A percentile compares a stretch with the other conserved stretches of the same genome.
These are phyloP conservation scores for Callospermophilus lateralis DNA, from an alignment of 2,113 vertebrate species.

Conservation along the genomic window DNA sequence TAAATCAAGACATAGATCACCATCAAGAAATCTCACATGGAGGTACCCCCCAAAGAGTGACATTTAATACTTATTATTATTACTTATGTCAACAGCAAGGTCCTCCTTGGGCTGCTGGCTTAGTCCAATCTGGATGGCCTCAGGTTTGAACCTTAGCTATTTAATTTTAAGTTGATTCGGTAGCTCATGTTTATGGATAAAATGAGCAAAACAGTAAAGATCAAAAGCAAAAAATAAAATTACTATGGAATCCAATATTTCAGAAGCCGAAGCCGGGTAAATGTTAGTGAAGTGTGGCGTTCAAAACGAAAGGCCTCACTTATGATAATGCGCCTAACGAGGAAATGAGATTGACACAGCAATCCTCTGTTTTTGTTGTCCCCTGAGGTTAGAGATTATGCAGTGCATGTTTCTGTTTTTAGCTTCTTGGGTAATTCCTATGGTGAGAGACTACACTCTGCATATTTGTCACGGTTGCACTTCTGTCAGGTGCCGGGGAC, in stretches of 20 bases:
- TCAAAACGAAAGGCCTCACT: conserved; percentile 85
- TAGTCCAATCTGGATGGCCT: conserved; percentile 81
- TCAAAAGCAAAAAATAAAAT: conserved; percentile 88
- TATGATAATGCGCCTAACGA: conserved; percentile 88
- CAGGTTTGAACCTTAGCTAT: conserved; percentile 85
- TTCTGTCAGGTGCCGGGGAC: conserved; percentile 84
- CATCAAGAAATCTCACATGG: neutral
- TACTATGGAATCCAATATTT: conserved; percentile 87
- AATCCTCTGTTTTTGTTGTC: conserved; percentile 87
- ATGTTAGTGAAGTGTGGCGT: conserved; percentile 86
- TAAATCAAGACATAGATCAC: neutral
- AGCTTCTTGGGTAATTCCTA: conserved; percentile 89
- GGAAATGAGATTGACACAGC: conserved; percentile 90
- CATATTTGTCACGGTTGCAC: conserved; percentile 87
- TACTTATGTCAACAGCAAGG: neutral
- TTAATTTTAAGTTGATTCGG: conserved; percentile 87
- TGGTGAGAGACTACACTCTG: conserved; percentile 87
- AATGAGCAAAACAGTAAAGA: conserved; percentile 87
- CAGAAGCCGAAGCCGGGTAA: conserved; percentile 85
- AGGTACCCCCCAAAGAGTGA: conserved; percentile 6
- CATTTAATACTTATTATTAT: neutral
- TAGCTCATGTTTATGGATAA: conserved; percentile 89
- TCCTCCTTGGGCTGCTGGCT: conserved; percentile 68
- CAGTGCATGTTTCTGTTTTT: conserved; percentile 88
- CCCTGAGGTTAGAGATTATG: conserved; percentile 90